These are phyloP conservation scores for Drosophila busckii DNA, from an alignment of 1,140 invertebrate genomes.

Conservation along the genomic window DNA sequence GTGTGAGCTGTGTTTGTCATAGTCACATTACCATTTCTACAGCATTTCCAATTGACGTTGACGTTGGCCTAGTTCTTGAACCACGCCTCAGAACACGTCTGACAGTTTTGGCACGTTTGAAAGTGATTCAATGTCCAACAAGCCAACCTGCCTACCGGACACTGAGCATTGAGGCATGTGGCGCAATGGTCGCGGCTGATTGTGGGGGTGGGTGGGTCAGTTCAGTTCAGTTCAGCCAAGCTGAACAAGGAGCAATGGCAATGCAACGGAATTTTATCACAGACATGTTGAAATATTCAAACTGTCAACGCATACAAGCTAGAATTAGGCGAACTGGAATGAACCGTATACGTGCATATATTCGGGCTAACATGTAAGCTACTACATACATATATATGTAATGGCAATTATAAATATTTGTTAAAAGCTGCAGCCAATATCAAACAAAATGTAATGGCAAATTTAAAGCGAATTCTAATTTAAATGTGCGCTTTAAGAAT, in stretches of 20 bases:
- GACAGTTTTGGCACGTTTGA: slow-evolving; percentile 38
- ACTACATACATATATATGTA: slow-evolving; percentile 1
- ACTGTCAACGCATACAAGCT: slow-evolving; percentile 19
- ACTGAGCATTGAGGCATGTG: too few species aligned
- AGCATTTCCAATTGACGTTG: slow-evolving; percentile 36
- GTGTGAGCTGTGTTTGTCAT: slow-evolving; percentile 25
- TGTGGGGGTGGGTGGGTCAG: too few species aligned
- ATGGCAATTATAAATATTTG: slow-evolving; percentile 23
- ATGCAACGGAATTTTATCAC: slow-evolving; percentile 31
- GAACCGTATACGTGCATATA: slow-evolving; percentile 7
- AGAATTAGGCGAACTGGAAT: slow-evolving; percentile 21
- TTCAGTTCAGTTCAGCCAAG: too few species aligned
- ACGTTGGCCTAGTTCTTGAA: slow-evolving; percentile 50
- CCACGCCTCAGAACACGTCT: slow-evolving; percentile 15
- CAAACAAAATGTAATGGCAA: neutral
- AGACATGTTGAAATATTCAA: slow-evolving; percentile 29
- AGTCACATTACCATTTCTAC: slow-evolving; percentile 32
- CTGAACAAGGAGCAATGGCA: slow-evolving; percentile 7
- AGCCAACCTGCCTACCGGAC: slow-evolving; percentile 5
- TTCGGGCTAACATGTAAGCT: neutral
- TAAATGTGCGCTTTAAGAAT: too few species aligned
- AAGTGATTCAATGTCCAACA: slow-evolving; percentile 40
- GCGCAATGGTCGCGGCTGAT: too few species aligned
- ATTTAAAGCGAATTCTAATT: too few species aligned
- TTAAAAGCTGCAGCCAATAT: too few species aligned